Base-by-base conservation (phyloP, 1,140 invertebrate species). In the Brachionus manjavacas region DNA sequence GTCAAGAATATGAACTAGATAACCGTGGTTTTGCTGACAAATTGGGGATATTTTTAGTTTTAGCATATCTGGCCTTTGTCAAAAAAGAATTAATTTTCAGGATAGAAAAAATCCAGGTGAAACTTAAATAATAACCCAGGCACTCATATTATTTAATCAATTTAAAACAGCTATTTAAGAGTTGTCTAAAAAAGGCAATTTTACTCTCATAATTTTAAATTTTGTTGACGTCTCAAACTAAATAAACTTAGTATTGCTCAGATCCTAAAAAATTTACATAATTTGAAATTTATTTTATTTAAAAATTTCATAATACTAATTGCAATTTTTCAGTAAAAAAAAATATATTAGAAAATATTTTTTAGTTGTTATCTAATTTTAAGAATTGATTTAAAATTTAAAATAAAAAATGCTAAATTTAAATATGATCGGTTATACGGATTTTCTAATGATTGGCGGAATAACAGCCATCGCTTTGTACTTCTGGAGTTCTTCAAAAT, bases 401-500 rank as follows among this genome's bases (percentile, higher is more conserved):
- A 31, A 68, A 68, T 0, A 60, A 60, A 23, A 60, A 20, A 72
- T 72, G 68, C 8, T 72, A 11, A 72, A 72, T 46, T 52, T 66
- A 49, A 85, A 23, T 20, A 23, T 41, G 46, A 28, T 66, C 6
- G 72, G 84, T 4, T 76, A 66, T 28, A 84, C 72, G 4, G 79
- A 85, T 35, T 41, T 35, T n/a, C 16, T 66, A 23, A 66, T 85
- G 79, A 83, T 85, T 55, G 76, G 79, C n/a, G 79, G 84, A 9
- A 85, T 84, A 66, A 43, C 60, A n/a, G 79, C 84, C 23, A 66
- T 85, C 2, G 41, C 60, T 2, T 31, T 80, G 35, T 85, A 80
- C 16, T 25, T 85, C 6, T 81, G 84, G 79, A 12, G 0, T 20
- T 81, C 52, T 1, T 66, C 60, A 7, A 79, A 46, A 66, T 31